Base-by-base conservation (phyloP, 2,888 invertebrate species). In the Chelonus formosanus region DNA sequence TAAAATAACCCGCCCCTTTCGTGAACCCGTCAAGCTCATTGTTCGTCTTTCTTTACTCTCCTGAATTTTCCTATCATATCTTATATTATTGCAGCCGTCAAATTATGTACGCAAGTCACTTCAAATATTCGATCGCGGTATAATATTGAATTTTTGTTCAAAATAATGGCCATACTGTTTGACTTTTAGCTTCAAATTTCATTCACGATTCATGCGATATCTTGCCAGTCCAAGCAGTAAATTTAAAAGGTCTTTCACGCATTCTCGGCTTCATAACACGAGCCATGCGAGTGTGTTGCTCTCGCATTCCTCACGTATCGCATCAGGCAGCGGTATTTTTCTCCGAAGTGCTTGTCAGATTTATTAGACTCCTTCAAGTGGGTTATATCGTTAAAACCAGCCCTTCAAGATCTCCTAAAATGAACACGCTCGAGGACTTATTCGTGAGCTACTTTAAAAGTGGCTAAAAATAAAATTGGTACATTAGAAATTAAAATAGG, bases 291-390 rank as follows among this genome's bases (percentile, higher is more conserved):
- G 36, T 63, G 61, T 43, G 43, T 61, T 52, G 34, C 52, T 64
- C 64, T 53, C 64, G 60, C 60, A 65, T 65, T 65, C 55, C 55
- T 60, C 32, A 54, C 52, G 60, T 36, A 47, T 65, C 32, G 43
- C 31, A 40, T 35, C 62, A 56, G 48, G 44, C 4, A 40, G 7
- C 5, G 31, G 47, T 40, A 57, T 56, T 64, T 52, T 67, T 65
- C 47, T 58, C 20, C 48, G 66, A 64, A 61, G 57, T 57, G 64
- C 35, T 67, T 47, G 67, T 60, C 68, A 68, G 67, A 71, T 71
- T 71, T 71, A 71, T 71, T 70, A 67, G 64, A 56, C 44, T 44
- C 65, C 55, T 57, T 44, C 63, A 50, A 50, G 43, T 34, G 44
- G 36, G 20, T 44, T 5, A 4, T 45, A n/a, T 7, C 36, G 47